A percentile compares a stretch with the other conserved stretches of the same genome.
These are phyloP conservation scores for Anolis sagrei DNA, from an alignment of 2,113 vertebrate species.

Conservation along the genomic window DNA sequence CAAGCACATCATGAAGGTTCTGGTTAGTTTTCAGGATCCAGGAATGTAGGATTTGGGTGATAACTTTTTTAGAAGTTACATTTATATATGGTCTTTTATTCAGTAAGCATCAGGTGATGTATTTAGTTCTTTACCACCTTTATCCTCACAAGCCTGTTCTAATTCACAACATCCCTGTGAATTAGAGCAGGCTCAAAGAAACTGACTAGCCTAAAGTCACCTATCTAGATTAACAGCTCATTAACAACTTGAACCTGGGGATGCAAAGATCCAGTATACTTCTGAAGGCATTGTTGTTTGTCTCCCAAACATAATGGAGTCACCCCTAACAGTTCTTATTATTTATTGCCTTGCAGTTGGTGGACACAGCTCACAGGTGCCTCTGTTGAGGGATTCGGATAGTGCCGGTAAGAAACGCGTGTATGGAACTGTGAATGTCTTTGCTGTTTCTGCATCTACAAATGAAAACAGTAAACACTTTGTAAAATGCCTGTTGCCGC, in stretches of 20 bases:
- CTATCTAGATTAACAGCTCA: background rate
- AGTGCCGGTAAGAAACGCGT: slow-evolving; percentile 78
- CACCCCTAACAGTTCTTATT: background rate
- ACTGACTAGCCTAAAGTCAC: background rate
- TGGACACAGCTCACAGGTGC: slow-evolving; percentile 86
- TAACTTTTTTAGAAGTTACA: background rate
- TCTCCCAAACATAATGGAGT: background rate
- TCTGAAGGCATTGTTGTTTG: background rate
- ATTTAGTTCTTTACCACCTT: background rate
- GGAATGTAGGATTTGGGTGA: background rate
- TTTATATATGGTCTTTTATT: background rate
- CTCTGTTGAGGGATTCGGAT: slow-evolving; percentile 83
- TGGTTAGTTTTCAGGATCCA: background rate
- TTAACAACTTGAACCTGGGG: background rate
- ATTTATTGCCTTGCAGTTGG: slow-evolving; percentile 72
- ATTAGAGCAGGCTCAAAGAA: background rate
- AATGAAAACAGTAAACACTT: background rate
- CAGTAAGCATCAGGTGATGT: background rate
- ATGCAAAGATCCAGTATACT: background rate
- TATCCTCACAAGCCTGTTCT: background rate
- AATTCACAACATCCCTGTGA: no score
- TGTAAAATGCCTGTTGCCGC: background rate
- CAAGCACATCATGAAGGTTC: no score
- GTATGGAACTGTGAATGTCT: background rate
- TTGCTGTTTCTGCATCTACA: background rate